These are phyloP conservation scores for Pseudochirops cupreus DNA, from an alignment of 2,797 vertebrate species.

Conservation along the genomic window DNA sequence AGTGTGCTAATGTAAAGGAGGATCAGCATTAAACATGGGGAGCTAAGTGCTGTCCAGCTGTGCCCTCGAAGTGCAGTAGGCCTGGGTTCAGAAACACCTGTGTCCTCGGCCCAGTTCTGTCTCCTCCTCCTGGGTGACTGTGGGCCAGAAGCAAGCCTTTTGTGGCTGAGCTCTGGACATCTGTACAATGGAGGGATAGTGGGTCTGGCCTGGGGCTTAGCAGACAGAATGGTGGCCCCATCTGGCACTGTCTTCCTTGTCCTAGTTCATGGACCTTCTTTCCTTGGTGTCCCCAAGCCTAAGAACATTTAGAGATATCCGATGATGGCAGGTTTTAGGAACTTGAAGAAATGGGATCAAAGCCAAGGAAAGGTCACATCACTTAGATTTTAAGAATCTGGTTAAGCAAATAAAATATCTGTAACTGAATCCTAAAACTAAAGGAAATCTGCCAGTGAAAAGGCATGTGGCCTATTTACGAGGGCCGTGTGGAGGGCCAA, in stretches of 20 bases:
- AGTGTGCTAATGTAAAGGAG: no score
- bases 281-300: not conserved
- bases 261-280: not conserved
- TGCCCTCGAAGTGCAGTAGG: not conserved
- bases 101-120: not conserved
- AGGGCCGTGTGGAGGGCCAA: not conserved
- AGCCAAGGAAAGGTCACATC: not conserved
- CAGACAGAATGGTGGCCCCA: not conserved
- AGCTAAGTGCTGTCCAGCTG: no score
- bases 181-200: not conserved
- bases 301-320: not conserved
- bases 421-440: not conserved
- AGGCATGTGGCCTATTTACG: not conserved
- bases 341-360: not conserved
- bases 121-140: not conserved
- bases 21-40: no score
- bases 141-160: not conserved
- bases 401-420: not conserved
- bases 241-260: not conserved
- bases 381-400: not conserved
- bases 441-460: not conserved
- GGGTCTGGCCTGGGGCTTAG: not conserved
- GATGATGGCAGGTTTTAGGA: not conserved
- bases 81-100: not conserved
- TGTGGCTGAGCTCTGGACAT: not conserved